Base-by-base conservation (phyloP, 2,888 invertebrate genomes). In the Metacarcinus magister region DNA sequence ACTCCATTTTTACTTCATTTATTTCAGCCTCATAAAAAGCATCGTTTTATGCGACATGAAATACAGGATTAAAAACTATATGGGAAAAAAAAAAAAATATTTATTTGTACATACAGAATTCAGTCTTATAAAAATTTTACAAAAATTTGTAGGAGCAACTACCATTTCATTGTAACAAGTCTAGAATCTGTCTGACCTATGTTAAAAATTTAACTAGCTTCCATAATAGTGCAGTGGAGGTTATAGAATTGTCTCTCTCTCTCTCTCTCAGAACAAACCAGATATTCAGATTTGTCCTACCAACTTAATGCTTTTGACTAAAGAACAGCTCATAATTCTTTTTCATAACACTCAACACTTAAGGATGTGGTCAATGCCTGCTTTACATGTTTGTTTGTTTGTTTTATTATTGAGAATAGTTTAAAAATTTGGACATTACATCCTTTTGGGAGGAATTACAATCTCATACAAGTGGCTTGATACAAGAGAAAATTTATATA, bases 31-130 rank as follows among this genome's bases (percentile, higher is more conserved):
- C 39, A 39, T 39, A 39, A 23, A 23, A 23, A 60, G 60, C 23
- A 60, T 39, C 39, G 0, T 39, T 19, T 4, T 60, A 23, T 60
- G 19, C 2, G 23, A 19, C 23, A 0, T 54, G 10, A 54, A 48
- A 19, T 60, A 60, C 60, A 60, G 60, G 19, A 60, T 60, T 19
- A 23, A 60, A 60, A 60, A 60, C 60, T 23, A 60, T 60, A 23
- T 60, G 19, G 19, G 23, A 60, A 19, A 4, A 60, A 60, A 60
- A 60, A 87, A 39, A 39, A 87, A 87, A 32, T 92, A 44, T 92
- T 4, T 92, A 67, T 95, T 13, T 95, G 39, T 95, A 67, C 91
- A 44, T 92, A 44, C n/a, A 19, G 39, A 39, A 23, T 94, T 60
- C 19, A 39, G n/a, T 44, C 28, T 28, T 94, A 75, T 94, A 93